These are phyloP conservation scores for Mesochorus sp. DNA, from an alignment of 2,888 invertebrate genomes.

Conservation along the genomic window DNA sequence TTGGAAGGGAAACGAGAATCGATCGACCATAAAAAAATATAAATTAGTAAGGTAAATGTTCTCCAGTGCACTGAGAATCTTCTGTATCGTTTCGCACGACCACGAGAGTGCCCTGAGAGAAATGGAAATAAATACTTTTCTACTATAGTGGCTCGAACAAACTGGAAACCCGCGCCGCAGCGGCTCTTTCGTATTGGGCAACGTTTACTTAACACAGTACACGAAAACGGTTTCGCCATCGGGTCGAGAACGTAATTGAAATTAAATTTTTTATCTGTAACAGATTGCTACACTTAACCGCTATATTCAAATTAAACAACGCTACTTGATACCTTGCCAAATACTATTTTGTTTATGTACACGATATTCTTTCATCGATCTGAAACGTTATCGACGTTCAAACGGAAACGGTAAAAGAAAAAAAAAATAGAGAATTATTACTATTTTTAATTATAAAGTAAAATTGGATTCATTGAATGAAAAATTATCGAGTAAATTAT, in stretches of 20 bases:
- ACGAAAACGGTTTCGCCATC: constrained; percentile 78
- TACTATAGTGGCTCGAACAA: no score
- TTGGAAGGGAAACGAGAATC: constrained; percentile 72
- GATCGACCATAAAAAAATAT: constrained; percentile 74
- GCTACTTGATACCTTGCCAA: not conserved
- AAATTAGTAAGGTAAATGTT: constrained; percentile 79
- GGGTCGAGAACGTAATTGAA: constrained; percentile 50
- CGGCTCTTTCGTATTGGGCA: no score
- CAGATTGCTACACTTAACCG: not conserved
- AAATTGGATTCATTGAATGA: no score
- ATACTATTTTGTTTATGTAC: not conserved
- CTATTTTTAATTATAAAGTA: no score
- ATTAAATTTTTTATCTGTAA: constrained; percentile 49
- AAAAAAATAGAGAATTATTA: no score
- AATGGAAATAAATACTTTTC: no score
- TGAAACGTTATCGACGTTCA: not conserved
- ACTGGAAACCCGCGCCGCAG: no score
- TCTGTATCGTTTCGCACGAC: no score
- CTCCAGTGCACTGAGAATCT: no score
- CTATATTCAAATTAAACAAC: not conserved
- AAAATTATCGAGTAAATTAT: no score
- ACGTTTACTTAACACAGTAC: constrained; percentile 69
- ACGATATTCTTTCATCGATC: not conserved
- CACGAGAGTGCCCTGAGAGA: no score
- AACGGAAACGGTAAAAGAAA: not conserved